Percentiles rank a stretch among this genome's conserved stretches.
Conservation (phyloP, 2,888 invertebrate species). For the Leucophenga maculata region DNA sequence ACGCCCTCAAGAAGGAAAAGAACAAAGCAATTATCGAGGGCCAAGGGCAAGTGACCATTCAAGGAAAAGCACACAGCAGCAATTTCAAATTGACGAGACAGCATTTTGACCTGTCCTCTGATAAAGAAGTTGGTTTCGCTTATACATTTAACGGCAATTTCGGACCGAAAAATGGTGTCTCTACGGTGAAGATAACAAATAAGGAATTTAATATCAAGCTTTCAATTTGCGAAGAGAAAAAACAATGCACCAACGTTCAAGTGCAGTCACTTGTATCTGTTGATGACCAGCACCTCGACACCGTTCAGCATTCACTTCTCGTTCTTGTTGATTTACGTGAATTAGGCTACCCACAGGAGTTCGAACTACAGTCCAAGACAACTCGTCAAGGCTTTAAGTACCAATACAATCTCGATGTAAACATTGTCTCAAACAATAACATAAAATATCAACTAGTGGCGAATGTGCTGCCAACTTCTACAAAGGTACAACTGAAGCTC, state of each 20-base stretch:
- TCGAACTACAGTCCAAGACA: conserved; percentile 80
- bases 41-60: conserved; percentile 81
- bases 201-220: conserved; percentile 81
- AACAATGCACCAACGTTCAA: conserved; percentile 84
- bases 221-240: conserved; percentile 85
- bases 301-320: conserved; percentile 77
- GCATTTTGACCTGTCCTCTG: conserved; percentile 74
- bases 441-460: conserved; percentile 81
- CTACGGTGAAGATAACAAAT: conserved; percentile 81
- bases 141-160: conserved; percentile 80
- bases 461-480: conserved; percentile 78
- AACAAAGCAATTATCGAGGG: conserved; percentile 83
- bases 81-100: conserved; percentile 83
- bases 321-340: conserved; percentile 82
- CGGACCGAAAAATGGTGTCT: conserved; percentile 79
- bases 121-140: conserved; percentile 79
- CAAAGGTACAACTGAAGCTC: conserved; percentile 78
- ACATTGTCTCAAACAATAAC: conserved; percentile 79
- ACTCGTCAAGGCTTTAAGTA: conserved; percentile 75
- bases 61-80: conserved; percentile 79
- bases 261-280: conserved; percentile 57
- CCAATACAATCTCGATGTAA: conserved; percentile 81
- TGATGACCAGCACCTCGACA: conserved; percentile 57
- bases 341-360: conserved; percentile 82
- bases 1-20: conserved; percentile 80